Percentiles rank a stretch among this genome's conserved stretches.
Evolutionary conservation across 2,797 vertebrate genomes (phyloP).

Genomic region (Ceryle rudis): DNA sequence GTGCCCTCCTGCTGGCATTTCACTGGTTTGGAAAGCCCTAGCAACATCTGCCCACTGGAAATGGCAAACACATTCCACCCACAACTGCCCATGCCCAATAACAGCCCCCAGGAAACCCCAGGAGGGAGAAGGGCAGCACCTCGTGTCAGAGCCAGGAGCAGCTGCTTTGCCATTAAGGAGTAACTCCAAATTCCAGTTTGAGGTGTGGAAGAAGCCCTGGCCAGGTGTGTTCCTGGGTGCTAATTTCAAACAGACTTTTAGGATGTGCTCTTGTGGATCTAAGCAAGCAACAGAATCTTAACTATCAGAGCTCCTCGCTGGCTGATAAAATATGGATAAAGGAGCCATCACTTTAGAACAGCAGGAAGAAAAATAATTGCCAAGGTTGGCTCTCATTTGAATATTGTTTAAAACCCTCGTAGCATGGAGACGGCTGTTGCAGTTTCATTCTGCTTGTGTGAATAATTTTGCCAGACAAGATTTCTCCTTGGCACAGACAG

Average conservation of each 20-base stretch:
- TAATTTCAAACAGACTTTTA: conserved; percentile 60
- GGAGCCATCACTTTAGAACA: conserved; percentile 67
- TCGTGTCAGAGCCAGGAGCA: rapidly evolving
- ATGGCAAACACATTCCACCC: neutral
- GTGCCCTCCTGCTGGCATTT: neutral
- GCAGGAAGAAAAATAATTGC: conserved; percentile 75
- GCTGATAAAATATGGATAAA: conserved; percentile 75
- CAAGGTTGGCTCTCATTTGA: conserved; percentile 65
- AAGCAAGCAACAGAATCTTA: conserved; percentile 63
- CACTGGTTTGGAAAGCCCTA: neutral
- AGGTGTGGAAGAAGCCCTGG: neutral
- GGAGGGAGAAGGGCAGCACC: neutral
- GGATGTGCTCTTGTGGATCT: conserved; percentile 41
- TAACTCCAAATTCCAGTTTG: neutral
- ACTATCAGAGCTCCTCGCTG: conserved; percentile 57
- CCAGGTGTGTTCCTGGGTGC: neutral
- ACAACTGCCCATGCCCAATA: neutral
- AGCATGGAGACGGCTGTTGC: conserved; percentile 16
- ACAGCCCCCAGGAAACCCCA: rapidly evolving
- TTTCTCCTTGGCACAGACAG: neutral
- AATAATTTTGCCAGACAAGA: neutral
- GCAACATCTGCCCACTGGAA: neutral
- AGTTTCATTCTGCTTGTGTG: conserved; percentile 9
- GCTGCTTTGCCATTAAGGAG: neutral
- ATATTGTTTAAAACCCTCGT: conserved; percentile 43